Conservation (phyloP, 2,797 vertebrate genomes). For the Staurois parvus region DNA sequence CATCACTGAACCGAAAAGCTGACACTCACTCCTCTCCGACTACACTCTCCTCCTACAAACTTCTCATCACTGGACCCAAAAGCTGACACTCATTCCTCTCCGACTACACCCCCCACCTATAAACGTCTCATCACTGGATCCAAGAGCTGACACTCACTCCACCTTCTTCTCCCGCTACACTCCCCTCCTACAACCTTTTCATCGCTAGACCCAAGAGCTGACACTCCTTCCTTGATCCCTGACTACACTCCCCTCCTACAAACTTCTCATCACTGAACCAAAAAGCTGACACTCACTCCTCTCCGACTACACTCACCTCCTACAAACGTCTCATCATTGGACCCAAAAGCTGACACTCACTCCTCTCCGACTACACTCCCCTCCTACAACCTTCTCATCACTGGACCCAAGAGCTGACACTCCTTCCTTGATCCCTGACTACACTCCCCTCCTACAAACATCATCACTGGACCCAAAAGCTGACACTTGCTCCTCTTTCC, state of each 20-base stretch:
- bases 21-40: slow-evolving; percentile 1
- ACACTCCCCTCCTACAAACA: not conserved
- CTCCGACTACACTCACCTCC: too few relatives aligned
- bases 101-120: not conserved
- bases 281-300: not conserved
- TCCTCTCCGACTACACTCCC: too few relatives aligned
- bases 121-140: not conserved
- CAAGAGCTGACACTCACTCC: not conserved
- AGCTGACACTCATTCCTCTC: not conserved
- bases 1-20: not conserved
- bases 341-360: not conserved
- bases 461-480: too few relatives aligned
- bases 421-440: not conserved
- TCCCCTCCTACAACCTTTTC: not conserved
- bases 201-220: not conserved
- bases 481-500: too few relatives aligned
- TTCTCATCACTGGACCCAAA: not conserved
- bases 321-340: not conserved
- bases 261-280: not conserved
- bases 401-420: not conserved
- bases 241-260: not conserved
- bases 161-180: not conserved
- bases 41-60: not conserved
- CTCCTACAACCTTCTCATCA: too few relatives aligned
- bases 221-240: not conserved